Conservation (phyloP, 2,888 invertebrate species). For the Cyclophora albipunctata region DNA sequence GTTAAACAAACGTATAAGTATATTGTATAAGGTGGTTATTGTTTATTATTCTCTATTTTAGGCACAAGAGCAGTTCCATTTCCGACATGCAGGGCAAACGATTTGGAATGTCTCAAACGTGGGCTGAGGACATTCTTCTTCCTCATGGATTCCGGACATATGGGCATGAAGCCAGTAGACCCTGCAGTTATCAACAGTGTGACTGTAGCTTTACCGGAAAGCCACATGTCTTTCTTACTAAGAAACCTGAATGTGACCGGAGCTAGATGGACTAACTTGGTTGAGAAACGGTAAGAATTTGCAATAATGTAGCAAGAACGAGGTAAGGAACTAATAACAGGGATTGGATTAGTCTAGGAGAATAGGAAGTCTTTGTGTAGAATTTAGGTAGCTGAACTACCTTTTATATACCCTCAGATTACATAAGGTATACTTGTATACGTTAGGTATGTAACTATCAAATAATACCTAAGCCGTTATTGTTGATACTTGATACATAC, state of each 20-base stretch:
- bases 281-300: slow-evolving; percentile 41
- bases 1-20: too few relatives aligned
- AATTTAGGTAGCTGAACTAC: too few relatives aligned
- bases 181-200: slow-evolving; percentile 54
- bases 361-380: too few relatives aligned
- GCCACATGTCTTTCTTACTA: slow-evolving; percentile 50
- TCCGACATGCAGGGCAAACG: slow-evolving; percentile 50
- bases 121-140: slow-evolving; percentile 61
- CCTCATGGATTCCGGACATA: slow-evolving; percentile 53
- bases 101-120: slow-evolving; percentile 55
- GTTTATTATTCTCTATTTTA: slow-evolving; percentile 11
- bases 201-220: slow-evolving; percentile 45
- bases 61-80: slow-evolving; percentile 48
- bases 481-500: too few relatives aligned
- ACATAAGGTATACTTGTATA: too few relatives aligned
- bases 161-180: slow-evolving; percentile 57
- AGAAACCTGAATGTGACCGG: slow-evolving; percentile 61
- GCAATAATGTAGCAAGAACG: too few relatives aligned
- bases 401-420: too few relatives aligned
- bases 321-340: too few relatives aligned
- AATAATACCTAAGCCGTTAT: too few relatives aligned
- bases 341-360: too few relatives aligned
- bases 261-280: slow-evolving; percentile 56
- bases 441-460: too few relatives aligned
- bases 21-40: too few relatives aligned